Base-by-base conservation (phyloP, 2,888 invertebrate genomes). In the Nineta flava region DNA sequence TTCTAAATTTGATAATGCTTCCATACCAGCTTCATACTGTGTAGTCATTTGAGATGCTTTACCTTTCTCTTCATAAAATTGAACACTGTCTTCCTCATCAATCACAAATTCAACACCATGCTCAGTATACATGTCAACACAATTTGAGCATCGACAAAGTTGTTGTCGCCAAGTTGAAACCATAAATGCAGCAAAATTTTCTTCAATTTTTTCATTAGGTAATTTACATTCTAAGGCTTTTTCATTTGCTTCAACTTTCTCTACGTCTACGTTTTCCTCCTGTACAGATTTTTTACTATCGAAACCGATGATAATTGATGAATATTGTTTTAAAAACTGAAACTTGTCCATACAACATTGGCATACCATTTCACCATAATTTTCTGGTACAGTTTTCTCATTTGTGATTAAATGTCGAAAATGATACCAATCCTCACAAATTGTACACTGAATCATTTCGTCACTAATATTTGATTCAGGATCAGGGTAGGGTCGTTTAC, bases 371-470 rank as follows among this genome's bases (percentile, higher is more conserved):
- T 94, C 93, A 48, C 77, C 73, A 62, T 80, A 87, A 43, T 75
- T 73, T 26, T 73, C 75, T 10, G 81, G 74, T 44, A 75, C 70
- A 47, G 69, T 65, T 38, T 38, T 38, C 19, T 26, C 44, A 41
- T 63, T 61, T 3, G 74, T 69, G 53, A 78, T 78, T 54, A 88
- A 68, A 65, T 90, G 88, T 57, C 81, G 66, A 21, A 83, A 76
- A 70, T 99, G 99, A 59, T 82, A 90, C 99, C 99, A 99, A 66
- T 99, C 97, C 65, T 99, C 99, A 66, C 99, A 99, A 49, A 95
- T 71, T 43, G 87, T 74, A 62, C 99, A 99, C 63, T 99, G 97
- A 46, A 95, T 79, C 96, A 97, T 97, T 58, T 88, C 86, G 68
- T 94, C 94, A 49, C 84, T 83, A 35, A 75, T 67, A 4, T 76